Base-by-base conservation (phyloP, 2,888 invertebrate genomes). In the Alentia gelatinosa region DNA sequence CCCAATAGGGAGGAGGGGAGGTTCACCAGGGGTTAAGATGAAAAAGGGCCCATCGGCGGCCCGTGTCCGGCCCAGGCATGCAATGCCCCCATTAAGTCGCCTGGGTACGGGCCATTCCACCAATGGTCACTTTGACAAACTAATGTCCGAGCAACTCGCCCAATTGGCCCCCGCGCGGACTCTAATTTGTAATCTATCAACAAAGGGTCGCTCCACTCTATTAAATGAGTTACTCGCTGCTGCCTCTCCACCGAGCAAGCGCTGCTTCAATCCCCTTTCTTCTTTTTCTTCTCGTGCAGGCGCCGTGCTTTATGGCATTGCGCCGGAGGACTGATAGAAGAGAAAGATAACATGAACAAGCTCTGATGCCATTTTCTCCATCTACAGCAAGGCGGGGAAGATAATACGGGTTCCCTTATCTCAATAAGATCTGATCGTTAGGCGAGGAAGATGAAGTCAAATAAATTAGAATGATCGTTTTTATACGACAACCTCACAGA, bases 111-210 rank as follows among this genome's bases (percentile, higher is more conserved):
- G 86, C 12, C 47, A 1, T 23, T 15, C 86, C 42, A 30, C 33
- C 42, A 47, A 15, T 47, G 30, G 86, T 42, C 86, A 42, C 35
- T 86, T 86, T 86, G 86, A 86, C 47, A 86, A 47, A 86, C 12
- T 47, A 86, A 79, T 79, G 35, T 39, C 5, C 26, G 74, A 74
- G 74, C 33, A 74, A 74, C 74, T 33, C 74, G 12, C 74, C 74
- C 74, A 56, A 56, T 56, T 56, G 56, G 56, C 74, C 74, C 26
- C 74, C 19, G 26, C n/a, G 9, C 30, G 4, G 30, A 74, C 37
- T 39, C 79, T 79, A 79, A 79, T 79, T 79, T 79, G 37, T 79
- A 79, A 79, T 79, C 79, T 39, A 37, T 19, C 39, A 35, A 35
- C 79, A 74, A 74, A 74, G 74, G 26, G 74, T 33, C 26, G 37